Base-by-base conservation (phyloP, 2,113 vertebrate genomes). In the Tamias sibiricus region DNA sequence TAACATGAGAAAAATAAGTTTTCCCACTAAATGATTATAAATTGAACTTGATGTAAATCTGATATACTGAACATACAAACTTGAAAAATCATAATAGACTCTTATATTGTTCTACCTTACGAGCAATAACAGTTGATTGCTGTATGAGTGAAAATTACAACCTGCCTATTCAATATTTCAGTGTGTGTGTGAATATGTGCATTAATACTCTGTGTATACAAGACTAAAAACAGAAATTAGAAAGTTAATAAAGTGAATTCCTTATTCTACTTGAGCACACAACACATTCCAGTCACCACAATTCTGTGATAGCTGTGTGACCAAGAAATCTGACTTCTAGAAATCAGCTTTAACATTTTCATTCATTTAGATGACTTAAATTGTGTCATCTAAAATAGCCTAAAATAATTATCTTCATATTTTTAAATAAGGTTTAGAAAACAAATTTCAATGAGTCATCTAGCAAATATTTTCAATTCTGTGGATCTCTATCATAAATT, bases 1-100 rank as follows among this genome's bases (percentile, higher is more conserved):
- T 76, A 14, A 88, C 71, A 80, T 57, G 68, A 88, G n/a, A 77
- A 94, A 84, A 95, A 40, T 66, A 5, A 92, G 4, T 87, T 92
- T 42, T 59, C 0, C 66, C 90, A 89, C 81, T 76, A 76, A 69
- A 77, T 52, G 8, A 62, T 62, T 10, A 28, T 62, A 62, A 62
- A 26, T 62, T 62, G 59, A 62, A 62, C 59, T 62, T 28, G 9
- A 24, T 62, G 22, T 76, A 76, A 69, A 77, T 77, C 28, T 68
- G 40, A 87, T 79, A 37, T 68, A 81, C 85, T 84, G 7, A 90
- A 83, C 79, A 8, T 12, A 76, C 62, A 40, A 85, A 77, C 37
- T 64, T 74, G 16, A 94, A 54, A 26, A 90, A 59, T 69, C 71
- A 68, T 26, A 26, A 83, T 19, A 74, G 57, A 77, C 17, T 62